Evolutionary conservation across 2,888 invertebrate genomes (phyloP).

Genomic region (Gymnosoma rotundatum): DNA sequence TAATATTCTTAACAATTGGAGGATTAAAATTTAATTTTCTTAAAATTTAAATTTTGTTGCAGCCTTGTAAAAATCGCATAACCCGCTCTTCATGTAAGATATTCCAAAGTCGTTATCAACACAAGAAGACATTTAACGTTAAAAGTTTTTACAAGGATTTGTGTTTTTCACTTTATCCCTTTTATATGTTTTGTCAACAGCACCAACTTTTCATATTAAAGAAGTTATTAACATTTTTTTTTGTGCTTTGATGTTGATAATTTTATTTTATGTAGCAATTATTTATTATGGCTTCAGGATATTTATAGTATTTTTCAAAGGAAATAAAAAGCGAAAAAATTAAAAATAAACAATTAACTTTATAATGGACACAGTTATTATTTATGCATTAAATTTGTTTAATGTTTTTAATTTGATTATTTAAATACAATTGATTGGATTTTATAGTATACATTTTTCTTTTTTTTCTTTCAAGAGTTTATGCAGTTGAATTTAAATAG

Average conservation of each 20-base stretch:
- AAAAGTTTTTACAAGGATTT: conserved; percentile 1
- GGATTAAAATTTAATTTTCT: no score
- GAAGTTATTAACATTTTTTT: conserved; percentile 46
- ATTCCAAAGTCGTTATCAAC: conserved; percentile 16
- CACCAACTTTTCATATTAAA: conserved; percentile 34
- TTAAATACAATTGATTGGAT: neutral
- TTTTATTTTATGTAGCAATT: conserved; percentile 55
- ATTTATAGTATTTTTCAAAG: conserved; percentile 37
- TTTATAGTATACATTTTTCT: neutral
- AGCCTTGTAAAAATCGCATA: no score
- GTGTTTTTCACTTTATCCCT: conserved; percentile 27
- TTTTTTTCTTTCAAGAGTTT: no score
- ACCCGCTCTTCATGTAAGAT: neutral
- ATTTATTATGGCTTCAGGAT: conserved; percentile 52
- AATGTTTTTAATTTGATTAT: conserved; percentile 48
- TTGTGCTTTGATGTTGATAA: conserved; percentile 34
- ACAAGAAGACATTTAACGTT: neutral
- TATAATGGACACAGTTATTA: conserved; percentile 50
- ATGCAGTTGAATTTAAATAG: no score
- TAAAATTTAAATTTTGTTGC: no score
- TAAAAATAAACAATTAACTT: conserved; percentile 53
- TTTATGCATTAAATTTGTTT: conserved; percentile 17
- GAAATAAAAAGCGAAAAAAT: neutral
- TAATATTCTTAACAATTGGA: no score
- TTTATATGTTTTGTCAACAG: conserved; percentile 31